Evolutionary conservation across 1,140 invertebrate species (phyloP).

Genomic region (Goniozus legneri): DNA sequence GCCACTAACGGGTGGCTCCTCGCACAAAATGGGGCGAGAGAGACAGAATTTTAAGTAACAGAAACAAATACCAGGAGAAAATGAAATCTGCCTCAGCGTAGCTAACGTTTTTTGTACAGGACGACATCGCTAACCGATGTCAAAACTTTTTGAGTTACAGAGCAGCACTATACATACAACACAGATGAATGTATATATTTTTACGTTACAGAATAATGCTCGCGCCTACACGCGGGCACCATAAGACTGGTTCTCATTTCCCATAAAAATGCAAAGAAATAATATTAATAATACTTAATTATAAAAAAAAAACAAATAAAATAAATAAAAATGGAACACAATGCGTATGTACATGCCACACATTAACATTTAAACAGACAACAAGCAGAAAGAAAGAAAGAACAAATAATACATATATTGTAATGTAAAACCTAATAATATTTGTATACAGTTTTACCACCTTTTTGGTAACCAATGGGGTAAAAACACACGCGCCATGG

Average conservation of each 20-base stretch:
- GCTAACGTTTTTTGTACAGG: slow-evolving; percentile 54
- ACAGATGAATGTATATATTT: slow-evolving; percentile 57
- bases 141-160: slow-evolving; percentile 55
- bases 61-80: not conserved
- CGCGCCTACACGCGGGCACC: slow-evolving; percentile 44
- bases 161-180: slow-evolving; percentile 57
- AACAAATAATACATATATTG: slow-evolving; percentile 38
- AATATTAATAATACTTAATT: not conserved
- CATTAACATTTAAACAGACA: slow-evolving; percentile 45
- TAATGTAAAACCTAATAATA: slow-evolving; percentile 54
- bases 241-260: slow-evolving; percentile 58
- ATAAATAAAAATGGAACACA: too few species aligned
- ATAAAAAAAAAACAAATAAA: not conserved
- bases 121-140: slow-evolving; percentile 44
- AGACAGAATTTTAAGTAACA: not conserved
- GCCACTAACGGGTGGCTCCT: not conserved
- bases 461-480: slow-evolving; percentile 36
- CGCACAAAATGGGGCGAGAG: not conserved
- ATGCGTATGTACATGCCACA: slow-evolving; percentile 55
- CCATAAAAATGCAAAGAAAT: slow-evolving; percentile 26
- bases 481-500: slow-evolving; percentile 32
- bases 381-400: too few species aligned
- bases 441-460: slow-evolving; percentile 52
- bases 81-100: slow-evolving; percentile 35
- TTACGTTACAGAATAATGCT: slow-evolving; percentile 57